These are phyloP conservation scores for Drosophila antonietae DNA, from an alignment of 2,888 invertebrate species.

Conservation along the genomic window DNA sequence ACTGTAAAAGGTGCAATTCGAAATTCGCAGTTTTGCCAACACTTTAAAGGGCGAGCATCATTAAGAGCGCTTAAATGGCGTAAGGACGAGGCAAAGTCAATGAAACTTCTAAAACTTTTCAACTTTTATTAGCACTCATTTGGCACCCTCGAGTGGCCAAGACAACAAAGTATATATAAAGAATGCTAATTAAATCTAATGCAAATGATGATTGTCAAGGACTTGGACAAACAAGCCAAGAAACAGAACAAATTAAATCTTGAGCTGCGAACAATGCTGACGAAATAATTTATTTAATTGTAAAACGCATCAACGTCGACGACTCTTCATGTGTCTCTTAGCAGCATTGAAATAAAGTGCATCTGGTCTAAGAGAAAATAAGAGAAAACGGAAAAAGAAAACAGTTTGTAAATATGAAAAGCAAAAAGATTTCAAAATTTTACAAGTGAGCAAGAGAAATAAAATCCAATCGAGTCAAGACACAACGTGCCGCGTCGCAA, in stretches of 20 bases:
- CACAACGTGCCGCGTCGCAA: slow-evolving; percentile 10
- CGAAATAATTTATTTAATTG: slow-evolving; percentile 32
- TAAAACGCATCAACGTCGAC: not conserved
- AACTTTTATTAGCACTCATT: slow-evolving; percentile 43
- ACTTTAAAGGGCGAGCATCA: slow-evolving; percentile 25
- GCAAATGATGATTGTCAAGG: slow-evolving; percentile 48
- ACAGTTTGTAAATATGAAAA: not conserved
- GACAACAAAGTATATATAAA: slow-evolving; percentile 39
- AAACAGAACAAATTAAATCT: slow-evolving; percentile 1
- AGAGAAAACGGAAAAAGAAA: not conserved
- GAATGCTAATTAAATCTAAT: slow-evolving; percentile 71
- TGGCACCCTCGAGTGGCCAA: slow-evolving; percentile 8
- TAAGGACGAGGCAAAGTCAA: slow-evolving; percentile 35
- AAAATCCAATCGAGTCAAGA: slow-evolving; percentile 14
- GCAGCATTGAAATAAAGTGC: not conserved
- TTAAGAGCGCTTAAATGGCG: slow-evolving; percentile 47
- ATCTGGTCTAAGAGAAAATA: slow-evolving; percentile 1
- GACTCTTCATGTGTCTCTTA: not conserved
- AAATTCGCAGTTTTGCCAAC: not conserved
- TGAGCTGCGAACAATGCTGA: not conserved
- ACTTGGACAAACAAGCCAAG: slow-evolving; percentile 15
- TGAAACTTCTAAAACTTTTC: slow-evolving; percentile 48
- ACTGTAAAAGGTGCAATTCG: slow-evolving; percentile 32
- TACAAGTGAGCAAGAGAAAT: slow-evolving; percentile 11
- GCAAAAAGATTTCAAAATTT: not conserved